These are phyloP conservation scores for Melanaphis sacchari DNA, from an alignment of 1,140 invertebrate species.

Conservation along the genomic window DNA sequence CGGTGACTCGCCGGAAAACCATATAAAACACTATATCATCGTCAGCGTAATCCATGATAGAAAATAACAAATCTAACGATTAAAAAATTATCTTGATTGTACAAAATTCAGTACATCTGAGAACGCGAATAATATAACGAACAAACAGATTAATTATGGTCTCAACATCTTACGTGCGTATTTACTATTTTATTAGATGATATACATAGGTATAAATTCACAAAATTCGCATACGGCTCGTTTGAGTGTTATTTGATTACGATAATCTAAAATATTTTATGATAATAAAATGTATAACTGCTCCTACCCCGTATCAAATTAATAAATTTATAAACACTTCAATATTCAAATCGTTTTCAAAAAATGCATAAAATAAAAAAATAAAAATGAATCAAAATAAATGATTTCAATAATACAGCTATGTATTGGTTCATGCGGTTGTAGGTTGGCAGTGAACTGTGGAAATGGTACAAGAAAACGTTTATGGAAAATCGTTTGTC, in stretches of 20 bases:
- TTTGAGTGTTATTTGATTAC: not conserved
- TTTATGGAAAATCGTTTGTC: not conserved
- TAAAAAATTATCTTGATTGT: not conserved
- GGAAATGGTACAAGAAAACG: not conserved
- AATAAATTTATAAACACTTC: not conserved
- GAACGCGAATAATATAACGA: not conserved
- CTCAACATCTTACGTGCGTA: not conserved
- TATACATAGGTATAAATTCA: not conserved
- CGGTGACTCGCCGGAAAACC: not conserved
- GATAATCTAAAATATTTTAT: not conserved
- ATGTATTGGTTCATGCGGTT: not conserved
- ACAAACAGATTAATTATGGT: not conserved
- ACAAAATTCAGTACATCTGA: not conserved
- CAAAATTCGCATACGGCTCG: not conserved
- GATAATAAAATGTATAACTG: not conserved
- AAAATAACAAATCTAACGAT: slow-evolving; percentile 23
- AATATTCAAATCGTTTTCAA: not conserved
- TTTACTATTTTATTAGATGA: not conserved
- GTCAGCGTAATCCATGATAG: not conserved
- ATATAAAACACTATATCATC: not conserved
- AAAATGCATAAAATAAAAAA: slow-evolving; percentile 7
- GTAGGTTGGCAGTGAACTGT: not conserved
- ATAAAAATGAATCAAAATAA: not conserved
- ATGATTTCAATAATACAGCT: not conserved
- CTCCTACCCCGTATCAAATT: not conserved